These are phyloP conservation scores for Adoxophyes honmai DNA, from an alignment of 1,140 invertebrate genomes.

Conservation along the genomic window DNA sequence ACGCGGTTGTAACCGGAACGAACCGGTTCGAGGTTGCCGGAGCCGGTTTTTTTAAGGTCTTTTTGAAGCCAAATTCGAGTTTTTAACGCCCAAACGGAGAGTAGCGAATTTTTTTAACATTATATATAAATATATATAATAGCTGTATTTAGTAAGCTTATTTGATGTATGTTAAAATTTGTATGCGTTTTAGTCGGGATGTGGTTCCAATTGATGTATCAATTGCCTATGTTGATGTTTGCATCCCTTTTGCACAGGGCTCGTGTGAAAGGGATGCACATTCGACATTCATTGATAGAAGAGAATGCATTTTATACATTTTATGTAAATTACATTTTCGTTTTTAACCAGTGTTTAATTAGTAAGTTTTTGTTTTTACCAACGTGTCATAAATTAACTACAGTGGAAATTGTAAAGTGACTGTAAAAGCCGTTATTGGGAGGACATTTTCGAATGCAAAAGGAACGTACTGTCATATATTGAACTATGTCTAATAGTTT, in stretches of 20 bases:
- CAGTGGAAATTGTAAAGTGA: not conserved
- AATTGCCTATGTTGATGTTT: not conserved
- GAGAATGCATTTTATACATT: not conserved
- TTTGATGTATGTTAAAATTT: conserved; percentile 30
- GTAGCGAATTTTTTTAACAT: conserved; percentile 24
- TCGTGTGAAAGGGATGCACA: too few species aligned
- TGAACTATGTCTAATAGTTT: too few species aligned
- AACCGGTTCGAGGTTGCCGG: not conserved
- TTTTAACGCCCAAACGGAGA: not conserved
- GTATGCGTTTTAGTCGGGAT: conserved; percentile 2
- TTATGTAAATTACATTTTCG: not conserved
- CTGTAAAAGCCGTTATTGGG: too few species aligned
- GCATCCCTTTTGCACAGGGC: not conserved
- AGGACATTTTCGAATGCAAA: too few species aligned
- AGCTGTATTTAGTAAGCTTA: conserved; percentile 43
- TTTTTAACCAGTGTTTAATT: too few species aligned
- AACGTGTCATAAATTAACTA: not conserved
- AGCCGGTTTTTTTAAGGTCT: conserved; percentile 12
- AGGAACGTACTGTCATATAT: too few species aligned
- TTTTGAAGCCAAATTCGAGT: conserved; percentile 1
- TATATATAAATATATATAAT: conserved; percentile 26
- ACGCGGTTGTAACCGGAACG: not conserved
- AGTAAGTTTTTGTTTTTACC: not conserved
- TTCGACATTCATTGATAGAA: too few species aligned
- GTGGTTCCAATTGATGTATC: not conserved